These are phyloP conservation scores for Odontothrips loti DNA, from an alignment of 2,888 invertebrate genomes.

Conservation along the genomic window DNA sequence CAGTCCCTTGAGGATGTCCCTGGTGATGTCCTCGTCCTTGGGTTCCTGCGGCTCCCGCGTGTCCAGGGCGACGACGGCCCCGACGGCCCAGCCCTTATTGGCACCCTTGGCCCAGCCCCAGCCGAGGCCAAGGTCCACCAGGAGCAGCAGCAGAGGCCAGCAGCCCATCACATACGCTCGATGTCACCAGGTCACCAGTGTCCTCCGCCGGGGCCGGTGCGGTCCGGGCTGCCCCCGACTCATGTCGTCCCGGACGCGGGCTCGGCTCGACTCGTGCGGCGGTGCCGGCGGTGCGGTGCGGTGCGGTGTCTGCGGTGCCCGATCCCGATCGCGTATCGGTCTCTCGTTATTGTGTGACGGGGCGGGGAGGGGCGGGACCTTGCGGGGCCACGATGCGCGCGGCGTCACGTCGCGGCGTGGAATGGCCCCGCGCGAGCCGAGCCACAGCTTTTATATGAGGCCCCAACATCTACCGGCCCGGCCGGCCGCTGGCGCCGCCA, in stretches of 20 bases:
- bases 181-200: background rate
- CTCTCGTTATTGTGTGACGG: background rate
- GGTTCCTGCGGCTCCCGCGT: background rate
- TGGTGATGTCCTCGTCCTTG: background rate
- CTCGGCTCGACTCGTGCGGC: background rate
- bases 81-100: background rate
- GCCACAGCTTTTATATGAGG: background rate
- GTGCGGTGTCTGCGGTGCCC: background rate
- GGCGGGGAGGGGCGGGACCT: background rate
- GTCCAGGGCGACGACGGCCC: background rate
- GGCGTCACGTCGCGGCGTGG: background rate
- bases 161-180: conserved; percentile 1
- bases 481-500: background rate
- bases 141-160: background rate
- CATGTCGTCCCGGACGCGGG: background rate
- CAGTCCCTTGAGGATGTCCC: background rate
- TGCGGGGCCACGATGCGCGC: background rate
- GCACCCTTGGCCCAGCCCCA: background rate
- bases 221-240: background rate
- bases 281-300: background rate
- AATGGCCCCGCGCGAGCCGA: background rate
- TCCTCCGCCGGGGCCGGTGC: background rate
- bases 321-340: no score
- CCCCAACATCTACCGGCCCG: background rate
- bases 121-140: background rate